Conservation (phyloP, 2,888 invertebrate genomes). For the Acanthosepion pharaonis region DNA sequence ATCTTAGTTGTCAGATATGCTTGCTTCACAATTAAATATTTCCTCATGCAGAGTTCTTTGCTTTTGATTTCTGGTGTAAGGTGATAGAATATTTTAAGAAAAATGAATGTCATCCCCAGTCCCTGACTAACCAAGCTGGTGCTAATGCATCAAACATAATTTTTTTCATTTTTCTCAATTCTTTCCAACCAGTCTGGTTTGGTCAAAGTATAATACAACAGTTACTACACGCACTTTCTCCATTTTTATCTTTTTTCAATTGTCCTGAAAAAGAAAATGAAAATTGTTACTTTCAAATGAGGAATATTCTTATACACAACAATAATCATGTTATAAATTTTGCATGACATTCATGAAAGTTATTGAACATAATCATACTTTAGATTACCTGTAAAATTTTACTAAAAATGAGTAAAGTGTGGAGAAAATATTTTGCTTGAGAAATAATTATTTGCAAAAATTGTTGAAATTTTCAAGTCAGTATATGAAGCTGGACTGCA, state of each 20-base stretch:
- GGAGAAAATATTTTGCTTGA: too few species aligned
- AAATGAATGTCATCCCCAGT: slow-evolving; percentile 46
- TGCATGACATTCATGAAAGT: too few species aligned
- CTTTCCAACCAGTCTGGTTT: slow-evolving; percentile 44
- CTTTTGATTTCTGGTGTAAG: slow-evolving; percentile 43
- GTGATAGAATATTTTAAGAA: slow-evolving; percentile 39
- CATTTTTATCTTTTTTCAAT: slow-evolving; percentile 72
- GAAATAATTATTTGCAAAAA: too few species aligned
- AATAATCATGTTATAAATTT: too few species aligned
- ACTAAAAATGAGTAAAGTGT: too few species aligned
- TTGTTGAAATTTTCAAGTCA: too few species aligned
- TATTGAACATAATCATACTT: too few species aligned
- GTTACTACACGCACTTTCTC: slow-evolving; percentile 70
- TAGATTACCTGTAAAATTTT: too few species aligned
- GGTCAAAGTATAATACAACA: slow-evolving; percentile 70
- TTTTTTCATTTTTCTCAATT: slow-evolving; percentile 38
- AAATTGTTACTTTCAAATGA: too few species aligned
- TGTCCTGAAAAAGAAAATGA: slow-evolving; percentile 63
- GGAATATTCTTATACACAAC: too few species aligned
- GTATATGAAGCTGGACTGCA: too few species aligned
- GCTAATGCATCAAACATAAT: slow-evolving; percentile 38
- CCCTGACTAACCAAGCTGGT: slow-evolving; percentile 44
- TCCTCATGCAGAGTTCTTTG: slow-evolving; percentile 42
- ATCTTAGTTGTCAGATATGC: slow-evolving; percentile 40
- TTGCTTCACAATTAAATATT: slow-evolving; percentile 46